Percentiles rank a stretch among this genome's conserved stretches.
Evolutionary conservation across 2,113 vertebrate species (phyloP).

Genomic region (Chionomys nivalis): DNA sequence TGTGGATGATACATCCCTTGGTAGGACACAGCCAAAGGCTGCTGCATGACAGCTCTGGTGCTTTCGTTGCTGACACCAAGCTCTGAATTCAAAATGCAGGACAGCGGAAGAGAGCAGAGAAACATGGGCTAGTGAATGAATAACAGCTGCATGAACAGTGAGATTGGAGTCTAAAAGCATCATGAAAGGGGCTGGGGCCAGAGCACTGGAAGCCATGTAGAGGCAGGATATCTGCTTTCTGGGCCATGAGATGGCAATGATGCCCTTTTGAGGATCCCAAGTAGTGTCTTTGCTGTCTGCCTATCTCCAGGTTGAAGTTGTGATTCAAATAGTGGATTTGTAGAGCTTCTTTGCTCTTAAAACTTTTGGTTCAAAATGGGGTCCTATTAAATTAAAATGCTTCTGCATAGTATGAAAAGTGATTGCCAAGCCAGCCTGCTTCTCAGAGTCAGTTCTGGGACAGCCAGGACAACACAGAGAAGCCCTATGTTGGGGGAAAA

Average conservation of each 20-base stretch:
- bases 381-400: not conserved
- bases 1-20: conserved; percentile 71
- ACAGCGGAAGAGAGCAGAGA: conserved; percentile 39
- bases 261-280: not conserved
- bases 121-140: conserved; percentile 1
- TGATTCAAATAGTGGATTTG: not conserved
- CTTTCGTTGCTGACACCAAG: conserved; percentile 64
- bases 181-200: not conserved
- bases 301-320: not conserved
- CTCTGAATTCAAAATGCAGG: conserved; percentile 59
- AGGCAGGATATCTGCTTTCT: not conserved
- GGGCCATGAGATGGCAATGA: not conserved
- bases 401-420: not conserved
- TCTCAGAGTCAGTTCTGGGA: not conserved
- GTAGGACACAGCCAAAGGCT: conserved; percentile 65
- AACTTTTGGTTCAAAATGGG: not conserved
- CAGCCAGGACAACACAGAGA: not conserved
- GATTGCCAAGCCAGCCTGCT: not conserved
- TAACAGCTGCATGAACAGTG: not conserved
- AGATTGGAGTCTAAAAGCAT: conserved; percentile 28
- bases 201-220: not conserved
- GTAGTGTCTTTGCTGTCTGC: not conserved
- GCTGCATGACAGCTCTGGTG: conserved; percentile 68
- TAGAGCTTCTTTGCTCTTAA: conserved; percentile 2
- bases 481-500: not conserved